These are phyloP conservation scores for Drosophila truncata DNA, from an alignment of 1,140 invertebrate species.

Conservation along the genomic window DNA sequence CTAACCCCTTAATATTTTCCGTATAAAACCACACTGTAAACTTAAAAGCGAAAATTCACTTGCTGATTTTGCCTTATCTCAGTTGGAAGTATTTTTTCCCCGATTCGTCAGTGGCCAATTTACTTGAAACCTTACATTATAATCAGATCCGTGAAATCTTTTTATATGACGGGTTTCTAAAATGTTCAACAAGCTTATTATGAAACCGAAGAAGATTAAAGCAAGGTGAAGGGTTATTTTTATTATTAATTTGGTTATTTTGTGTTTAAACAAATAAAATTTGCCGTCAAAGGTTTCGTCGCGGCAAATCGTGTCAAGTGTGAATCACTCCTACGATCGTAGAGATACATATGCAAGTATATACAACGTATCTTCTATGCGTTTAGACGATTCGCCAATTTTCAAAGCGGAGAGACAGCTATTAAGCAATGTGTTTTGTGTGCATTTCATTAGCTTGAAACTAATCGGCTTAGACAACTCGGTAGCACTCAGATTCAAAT, in stretches of 20 bases:
- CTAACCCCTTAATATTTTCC: neutral
- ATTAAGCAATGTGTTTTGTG: conserved; percentile 17
- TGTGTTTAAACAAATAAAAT: neutral
- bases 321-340: conserved; percentile 26
- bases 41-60: neutral
- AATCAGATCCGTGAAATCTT: conserved; percentile 14
- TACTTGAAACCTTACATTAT: conserved; percentile 11
- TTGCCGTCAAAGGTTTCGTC: neutral
- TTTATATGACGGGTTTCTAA: neutral
- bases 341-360: conserved; percentile 1
- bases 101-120: conserved; percentile 13
- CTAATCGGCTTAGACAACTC: conserved; percentile 11
- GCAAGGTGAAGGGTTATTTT: neutral
- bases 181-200: conserved; percentile 3
- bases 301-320: conserved; percentile 28
- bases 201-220: neutral
- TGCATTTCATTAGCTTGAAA: conserved; percentile 36
- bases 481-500: conserved; percentile 2
- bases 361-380: conserved; percentile 1
- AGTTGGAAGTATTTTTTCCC: conserved; percentile 3
- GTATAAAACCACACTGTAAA: neutral
- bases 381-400: neutral
- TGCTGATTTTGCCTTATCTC: conserved; percentile 8
- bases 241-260: neutral
- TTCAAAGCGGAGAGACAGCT: neutral